Conservation (phyloP, 1,140 invertebrate species). For the Acromyrmex heyeri region DNA sequence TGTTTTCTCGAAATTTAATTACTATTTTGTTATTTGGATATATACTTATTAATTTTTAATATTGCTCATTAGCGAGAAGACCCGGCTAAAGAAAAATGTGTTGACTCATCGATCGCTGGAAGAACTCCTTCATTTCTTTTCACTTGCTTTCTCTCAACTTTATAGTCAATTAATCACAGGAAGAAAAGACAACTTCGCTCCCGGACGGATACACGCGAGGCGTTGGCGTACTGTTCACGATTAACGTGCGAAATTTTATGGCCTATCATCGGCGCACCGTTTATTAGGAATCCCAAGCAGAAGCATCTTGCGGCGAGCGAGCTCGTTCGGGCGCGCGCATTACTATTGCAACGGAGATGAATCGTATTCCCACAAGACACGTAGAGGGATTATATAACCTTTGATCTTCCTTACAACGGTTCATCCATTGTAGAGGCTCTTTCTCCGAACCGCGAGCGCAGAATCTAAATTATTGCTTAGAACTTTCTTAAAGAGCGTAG, state of each 20-base stretch:
- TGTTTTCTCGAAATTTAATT: neutral
- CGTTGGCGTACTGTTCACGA: constrained; percentile 59
- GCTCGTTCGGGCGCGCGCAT: constrained; percentile 63
- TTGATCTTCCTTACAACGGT: constrained; percentile 77
- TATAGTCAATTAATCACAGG: constrained; percentile 42
- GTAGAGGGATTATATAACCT: constrained; percentile 78
- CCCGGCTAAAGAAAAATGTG: neutral
- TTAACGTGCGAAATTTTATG: constrained; percentile 70
- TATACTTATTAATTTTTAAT: neutral
- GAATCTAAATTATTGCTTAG: constrained; percentile 78
- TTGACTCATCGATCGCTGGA: neutral
- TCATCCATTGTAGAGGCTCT: constrained; percentile 78
- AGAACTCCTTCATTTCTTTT: constrained; percentile 34
- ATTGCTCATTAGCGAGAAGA: neutral
- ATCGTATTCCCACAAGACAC: constrained; percentile 78
- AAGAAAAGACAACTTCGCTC: neutral
- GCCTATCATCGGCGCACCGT: constrained; percentile 62
- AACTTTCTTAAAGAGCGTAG: constrained; percentile 76
- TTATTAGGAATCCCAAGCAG: constrained; percentile 75
- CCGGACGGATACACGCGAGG: constrained; percentile 22
- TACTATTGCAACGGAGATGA: constrained; percentile 77
- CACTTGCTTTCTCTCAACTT: constrained; percentile 48
- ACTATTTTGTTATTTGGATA: neutral
- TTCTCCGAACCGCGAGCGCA: constrained; percentile 69
- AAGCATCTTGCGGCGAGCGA: constrained; percentile 59